Conservation (phyloP, 2,797 vertebrate species). For the Chiloscyllium punctatum region DNA sequence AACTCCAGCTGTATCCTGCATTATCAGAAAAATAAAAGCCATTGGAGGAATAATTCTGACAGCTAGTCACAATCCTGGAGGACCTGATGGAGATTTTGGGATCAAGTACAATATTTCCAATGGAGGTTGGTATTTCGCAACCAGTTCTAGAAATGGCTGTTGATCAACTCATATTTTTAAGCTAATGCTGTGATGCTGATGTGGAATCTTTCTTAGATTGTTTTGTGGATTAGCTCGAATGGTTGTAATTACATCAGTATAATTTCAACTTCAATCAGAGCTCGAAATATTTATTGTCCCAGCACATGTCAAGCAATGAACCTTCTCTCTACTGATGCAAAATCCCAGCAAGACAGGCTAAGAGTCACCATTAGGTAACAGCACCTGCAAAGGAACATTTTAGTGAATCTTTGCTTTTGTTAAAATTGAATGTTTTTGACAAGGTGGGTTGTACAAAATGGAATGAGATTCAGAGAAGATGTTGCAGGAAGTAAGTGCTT, state of each 20-base stretch:
- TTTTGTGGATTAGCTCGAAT: not conserved
- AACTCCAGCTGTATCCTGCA: slow-evolving; percentile 92
- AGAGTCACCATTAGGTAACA: not conserved
- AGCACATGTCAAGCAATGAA: not conserved
- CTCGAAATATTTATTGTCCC: not conserved
- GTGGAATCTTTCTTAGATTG: not conserved
- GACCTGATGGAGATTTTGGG: slow-evolving; percentile 90
- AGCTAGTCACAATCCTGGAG: slow-evolving; percentile 93
- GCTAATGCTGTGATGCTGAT: not conserved
- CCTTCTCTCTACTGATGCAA: not conserved
- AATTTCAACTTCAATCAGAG: not conserved
- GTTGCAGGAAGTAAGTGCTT: too few relatives aligned
- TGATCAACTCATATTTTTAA: not conserved
- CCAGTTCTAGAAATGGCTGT: not conserved
- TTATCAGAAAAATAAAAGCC: slow-evolving; percentile 90
- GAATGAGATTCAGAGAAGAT: not conserved
- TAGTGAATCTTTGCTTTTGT: not conserved
- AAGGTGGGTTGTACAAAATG: not conserved
- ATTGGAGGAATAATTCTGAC: slow-evolving; percentile 95
- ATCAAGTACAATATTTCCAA: slow-evolving; percentile 95
- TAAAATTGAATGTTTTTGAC: not conserved
- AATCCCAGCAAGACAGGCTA: not conserved
- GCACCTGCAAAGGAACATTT: not conserved
- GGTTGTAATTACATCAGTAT: not conserved
- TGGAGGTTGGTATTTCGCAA: slow-evolving; percentile 66